Evolutionary conservation across 2,888 invertebrate genomes (phyloP), one percentile per base, ranked within the genome.

Genomic region (Drosophila sordidapex): DNA sequence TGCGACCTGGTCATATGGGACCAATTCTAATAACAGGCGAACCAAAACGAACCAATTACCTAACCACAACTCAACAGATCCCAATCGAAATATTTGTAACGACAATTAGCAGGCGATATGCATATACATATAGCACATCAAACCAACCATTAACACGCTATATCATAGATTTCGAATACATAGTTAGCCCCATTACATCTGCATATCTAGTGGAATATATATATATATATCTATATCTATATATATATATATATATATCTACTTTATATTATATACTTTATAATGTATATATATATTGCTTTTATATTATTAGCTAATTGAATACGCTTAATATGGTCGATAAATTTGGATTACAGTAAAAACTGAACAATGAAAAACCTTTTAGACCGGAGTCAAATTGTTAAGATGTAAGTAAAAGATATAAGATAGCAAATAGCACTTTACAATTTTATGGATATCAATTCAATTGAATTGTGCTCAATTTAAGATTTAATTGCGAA

Each of bases 1-100:
- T 46, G 46, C 46, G 46, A 70, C 56, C 64, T 59, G 51, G 40
- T 78, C 77, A 53, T 74, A 43, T 58, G 76, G 72, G 71, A 67
- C 43, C 64, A 68, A 68, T 68, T 49, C 43, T 21, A 56, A 57
- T 56, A 46, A 25, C 49, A 53, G 18, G 40, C 48, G 13, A 64
- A 69, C 33, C 52, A 57, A 68, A 64, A 27, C 38, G 60, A 74
- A 40, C 36, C 64, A 72, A 54, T 73, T 63, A 38, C 46, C 72
- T 25, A 58, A n/a, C 56, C 66, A 40, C 60, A 52, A 69, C n/a
- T 35, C 52, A 48, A 53, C 15, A 60, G 46, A 53, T 59, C 52
- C 46, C 60, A 53, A 54, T 68, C 35, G 35, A 66, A 54, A 33
- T 25, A 15, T 25, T 13, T 40, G 6, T 5, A 38, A 36, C 31